A percentile compares a stretch with the other conserved stretches of the same genome.
Evolutionary conservation across 2,888 invertebrate species (phyloP).

Genomic region (Tholera decimalis): DNA sequence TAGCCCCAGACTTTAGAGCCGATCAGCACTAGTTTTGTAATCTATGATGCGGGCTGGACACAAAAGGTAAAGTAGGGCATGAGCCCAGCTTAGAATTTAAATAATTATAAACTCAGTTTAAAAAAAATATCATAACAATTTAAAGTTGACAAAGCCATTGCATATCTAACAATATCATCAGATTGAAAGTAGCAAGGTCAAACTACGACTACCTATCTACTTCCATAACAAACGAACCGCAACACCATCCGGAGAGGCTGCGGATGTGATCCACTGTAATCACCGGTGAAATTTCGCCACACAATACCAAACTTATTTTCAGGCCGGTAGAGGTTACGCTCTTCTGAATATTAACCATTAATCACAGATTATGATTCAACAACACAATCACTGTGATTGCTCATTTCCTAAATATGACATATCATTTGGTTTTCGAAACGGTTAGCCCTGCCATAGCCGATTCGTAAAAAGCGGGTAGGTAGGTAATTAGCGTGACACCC

Average conservation of each 20-base stretch:
- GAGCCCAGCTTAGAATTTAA: too few relatives aligned
- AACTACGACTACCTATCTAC: constrained; percentile 79
- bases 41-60: constrained; percentile 12
- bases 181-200: constrained; percentile 74
- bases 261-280: constrained; percentile 89
- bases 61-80: not conserved
- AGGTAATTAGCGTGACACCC: constrained; percentile 21
- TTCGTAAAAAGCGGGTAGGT: constrained; percentile 10
- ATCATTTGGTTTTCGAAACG: constrained; percentile 67
- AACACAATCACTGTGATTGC: constrained; percentile 77
- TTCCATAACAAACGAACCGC: constrained; percentile 80
- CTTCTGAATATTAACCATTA: constrained; percentile 82
- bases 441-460: constrained; percentile 8
- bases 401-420: constrained; percentile 76
- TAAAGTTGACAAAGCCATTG: constrained; percentile 23
- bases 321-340: constrained; percentile 83
- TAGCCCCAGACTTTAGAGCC: constrained; percentile 57
- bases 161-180: constrained; percentile 59
- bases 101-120: too few relatives aligned
- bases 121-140: not conserved
- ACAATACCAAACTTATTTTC: constrained; percentile 79
- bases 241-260: constrained; percentile 86
- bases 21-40: constrained; percentile 48
- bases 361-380: constrained; percentile 80
- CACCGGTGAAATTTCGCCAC: constrained; percentile 89